These are phyloP conservation scores for Alca torda DNA, from an alignment of 2,797 vertebrate species.

Conservation along the genomic window DNA sequence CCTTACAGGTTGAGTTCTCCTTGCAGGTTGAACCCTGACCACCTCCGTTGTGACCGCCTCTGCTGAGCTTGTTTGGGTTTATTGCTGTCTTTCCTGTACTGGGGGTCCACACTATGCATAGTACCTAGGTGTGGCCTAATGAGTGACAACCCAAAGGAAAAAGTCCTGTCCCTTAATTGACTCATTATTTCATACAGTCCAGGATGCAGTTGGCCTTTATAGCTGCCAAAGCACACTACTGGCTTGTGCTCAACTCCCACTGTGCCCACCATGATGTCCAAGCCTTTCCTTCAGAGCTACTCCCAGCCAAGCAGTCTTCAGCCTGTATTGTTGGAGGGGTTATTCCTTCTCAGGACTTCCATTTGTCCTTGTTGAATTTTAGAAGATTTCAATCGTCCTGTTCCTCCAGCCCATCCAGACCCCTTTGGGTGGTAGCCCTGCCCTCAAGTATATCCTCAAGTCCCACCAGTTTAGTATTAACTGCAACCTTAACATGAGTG, in stretches of 20 bases:
- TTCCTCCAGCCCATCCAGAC: background rate
- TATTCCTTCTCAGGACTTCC: background rate
- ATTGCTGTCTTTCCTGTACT: background rate
- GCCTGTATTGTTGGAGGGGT: background rate
- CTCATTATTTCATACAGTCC: background rate
- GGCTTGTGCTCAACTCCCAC: background rate
- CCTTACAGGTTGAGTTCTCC: background rate
- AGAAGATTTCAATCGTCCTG: background rate
- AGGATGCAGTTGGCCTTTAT: background rate
- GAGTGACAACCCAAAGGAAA: background rate
- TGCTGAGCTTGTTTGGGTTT: background rate
- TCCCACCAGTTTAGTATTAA: fast-evolving
- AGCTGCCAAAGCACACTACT: background rate
- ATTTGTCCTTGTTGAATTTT: background rate
- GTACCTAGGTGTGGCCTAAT: background rate
- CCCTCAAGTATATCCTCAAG: background rate
- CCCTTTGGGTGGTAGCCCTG: background rate
- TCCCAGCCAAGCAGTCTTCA: background rate
- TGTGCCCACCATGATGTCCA: background rate
- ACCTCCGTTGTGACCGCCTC: background rate
- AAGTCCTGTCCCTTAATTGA: background rate
- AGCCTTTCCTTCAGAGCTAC: background rate
- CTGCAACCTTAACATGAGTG: background rate
- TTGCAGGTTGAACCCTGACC: background rate
- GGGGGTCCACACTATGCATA: background rate